phyloP scores from a whole-genome alignment of 2,888 invertebrate species.

The Tachina fera region DNA sequence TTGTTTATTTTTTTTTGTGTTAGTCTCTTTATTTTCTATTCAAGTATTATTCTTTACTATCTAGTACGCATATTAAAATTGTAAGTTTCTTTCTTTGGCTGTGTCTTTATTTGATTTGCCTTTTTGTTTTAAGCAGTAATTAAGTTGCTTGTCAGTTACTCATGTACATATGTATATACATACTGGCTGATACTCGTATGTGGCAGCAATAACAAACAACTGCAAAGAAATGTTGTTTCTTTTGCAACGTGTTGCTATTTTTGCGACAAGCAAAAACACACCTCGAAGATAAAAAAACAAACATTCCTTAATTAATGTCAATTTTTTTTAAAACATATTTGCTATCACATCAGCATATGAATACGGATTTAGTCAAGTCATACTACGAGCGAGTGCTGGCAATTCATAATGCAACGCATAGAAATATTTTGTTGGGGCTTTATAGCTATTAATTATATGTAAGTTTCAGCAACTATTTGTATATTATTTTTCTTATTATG shows the following conservation, averaged over 20 bases:
- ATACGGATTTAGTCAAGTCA: constrained; percentile 58
- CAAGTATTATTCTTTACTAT: constrained; percentile 43
- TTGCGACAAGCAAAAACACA: constrained; percentile 54
- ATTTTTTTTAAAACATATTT: constrained; percentile 34
- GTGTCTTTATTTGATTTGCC: constrained; percentile 31
- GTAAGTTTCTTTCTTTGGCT: constrained; percentile 31
- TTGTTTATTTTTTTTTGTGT: background rate
- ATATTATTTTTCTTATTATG: background rate
- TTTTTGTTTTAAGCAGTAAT: constrained; percentile 48
- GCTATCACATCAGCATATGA: constrained; percentile 63
- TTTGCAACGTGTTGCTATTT: constrained; percentile 66
- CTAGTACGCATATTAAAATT: constrained; percentile 61
- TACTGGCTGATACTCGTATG: constrained; percentile 29
- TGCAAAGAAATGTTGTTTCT: constrained; percentile 7
- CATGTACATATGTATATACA: background rate
- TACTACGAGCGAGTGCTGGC: background rate
- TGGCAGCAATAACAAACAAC: constrained; percentile 25
- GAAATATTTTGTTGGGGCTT: background rate
- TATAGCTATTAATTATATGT: background rate
- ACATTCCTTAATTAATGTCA: constrained; percentile 65
- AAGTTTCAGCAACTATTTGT: background rate
- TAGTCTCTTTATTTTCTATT: constrained; percentile 19
- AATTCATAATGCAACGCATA: background rate
- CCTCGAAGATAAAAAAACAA: constrained; percentile 67
- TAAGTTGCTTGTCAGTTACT: constrained; percentile 61